Evolutionary conservation across 2,113 vertebrate species (phyloP), one percentile per base, ranked within the genome.

Genomic region (Accipiter virgatus): DNA sequence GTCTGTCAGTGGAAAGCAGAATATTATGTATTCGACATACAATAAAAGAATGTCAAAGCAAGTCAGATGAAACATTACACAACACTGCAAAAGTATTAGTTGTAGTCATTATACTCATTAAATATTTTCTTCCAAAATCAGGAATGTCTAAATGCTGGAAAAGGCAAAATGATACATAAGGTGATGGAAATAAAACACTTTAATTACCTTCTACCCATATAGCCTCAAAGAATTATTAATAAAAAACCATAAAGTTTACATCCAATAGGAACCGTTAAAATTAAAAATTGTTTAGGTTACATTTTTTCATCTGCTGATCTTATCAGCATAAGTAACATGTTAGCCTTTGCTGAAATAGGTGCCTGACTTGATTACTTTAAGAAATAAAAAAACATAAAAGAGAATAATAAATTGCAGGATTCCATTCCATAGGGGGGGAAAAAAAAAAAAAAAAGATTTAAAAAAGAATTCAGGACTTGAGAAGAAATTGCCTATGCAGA

Each of bases 221-320:
- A 78, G 1, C 7, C 31, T 79, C 7, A 66, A 58, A 85, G 4
- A 82, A 58, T 52, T 38, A 53, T 14, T 21, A 43, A 79, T 17
- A 27, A 48, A 65, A 59, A 53, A 20, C 19, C 2, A 26, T 13
- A 3, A 36, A 67, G 56, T 43, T 21, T 0, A 6, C 9, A 42
- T 48, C 2, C 3, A 36, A 6, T 45, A n/a, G 1, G 17, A 84
- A 55, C 0, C 0, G 6, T 78, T 34, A 52, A 47, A 75, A 56
- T 91, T 89, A 58, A 58, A 71, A 87, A 70, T 40, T 2, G 3
- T 48, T 89, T 65, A 66, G 8, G 17, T 13, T 40, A 23, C 0
- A 0, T 20, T 91, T 92, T 89, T 86, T 83, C 13, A 21, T 47
- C 55, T 47, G 10, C 26, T 83, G 20, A 29, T 75, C 9, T 52